Base-by-base conservation (phyloP, 2,113 vertebrate genomes). In the Cyprinodon variegatus region DNA sequence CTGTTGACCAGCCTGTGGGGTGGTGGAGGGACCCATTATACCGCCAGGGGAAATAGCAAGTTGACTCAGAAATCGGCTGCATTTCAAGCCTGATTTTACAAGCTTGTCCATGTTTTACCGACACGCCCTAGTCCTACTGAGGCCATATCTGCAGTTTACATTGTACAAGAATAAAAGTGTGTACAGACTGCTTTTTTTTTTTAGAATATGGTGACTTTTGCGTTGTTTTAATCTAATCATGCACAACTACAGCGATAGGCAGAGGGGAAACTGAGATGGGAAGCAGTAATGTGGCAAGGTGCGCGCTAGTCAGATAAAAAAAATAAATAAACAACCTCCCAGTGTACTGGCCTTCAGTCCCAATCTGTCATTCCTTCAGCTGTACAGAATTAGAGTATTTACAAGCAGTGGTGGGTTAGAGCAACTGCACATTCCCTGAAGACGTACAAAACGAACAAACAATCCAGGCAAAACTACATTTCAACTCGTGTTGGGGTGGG, bases 291-390 rank as follows among this genome's bases (percentile, higher is more conserved):
- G 96, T 95, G 95, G 94, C 93, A 97, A 96, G 94, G 95, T 95
- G 93, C 87, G 94, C 38, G 38, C 93, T 93, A 81, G 89, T 90
- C 61, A 53, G 71, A 72, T 66, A 72, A 45, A 39, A 39, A 57
- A 60, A 68, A 66, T 36, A 62, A 86, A 91, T 0, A 36, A 91
- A 85, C 38, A 36, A 72, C 20, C 86, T 89, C 92, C 93, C 86
- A 92, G 92, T 85, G 86, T 96, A 99, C 96, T 99, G 97, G 96
- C 97, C 97, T 46, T 94, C 95, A 95, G 97, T 98, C 97, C 97
- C 96, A 95, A 91, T 90, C 91, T 89, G 82, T 93, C 88, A 89
- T 86, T 90, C 93, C 92, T 90, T 91, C 94, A 93, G 91, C 95
- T 96, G 95, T 94, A 96, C 94, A 96, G 86, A 92, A 93, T 93